Evolutionary conservation across 1,140 invertebrate species (phyloP).

Genomic region (Drosophila parabipectinata): DNA sequence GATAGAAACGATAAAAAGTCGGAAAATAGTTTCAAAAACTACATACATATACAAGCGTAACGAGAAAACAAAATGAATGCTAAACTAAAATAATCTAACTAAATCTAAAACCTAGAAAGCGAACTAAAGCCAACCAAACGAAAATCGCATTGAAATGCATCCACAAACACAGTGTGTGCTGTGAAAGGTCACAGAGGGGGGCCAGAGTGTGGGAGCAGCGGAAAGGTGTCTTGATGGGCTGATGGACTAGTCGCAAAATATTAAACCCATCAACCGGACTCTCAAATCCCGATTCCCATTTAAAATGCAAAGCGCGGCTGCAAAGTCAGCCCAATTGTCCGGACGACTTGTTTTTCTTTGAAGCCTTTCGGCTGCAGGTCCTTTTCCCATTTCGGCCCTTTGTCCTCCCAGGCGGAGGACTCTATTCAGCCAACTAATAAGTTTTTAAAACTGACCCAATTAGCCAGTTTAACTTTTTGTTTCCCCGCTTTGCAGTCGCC

Average conservation of each 20-base stretch:
- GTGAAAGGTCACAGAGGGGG: conserved; percentile 7
- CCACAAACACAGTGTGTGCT: conserved; percentile 10
- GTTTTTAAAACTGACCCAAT: conserved; percentile 71
- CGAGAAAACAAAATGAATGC: conserved; percentile 34
- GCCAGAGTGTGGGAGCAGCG: not conserved
- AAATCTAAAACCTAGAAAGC: conserved; percentile 31
- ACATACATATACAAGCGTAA: conserved; percentile 55
- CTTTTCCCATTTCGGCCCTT: conserved; percentile 25
- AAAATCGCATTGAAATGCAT: conserved; percentile 60
- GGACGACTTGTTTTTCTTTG: conserved; percentile 7
- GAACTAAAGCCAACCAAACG: conserved; percentile 40
- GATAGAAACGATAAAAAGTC: conserved; percentile 75
- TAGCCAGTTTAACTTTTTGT: conserved; percentile 56
- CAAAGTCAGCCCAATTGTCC: not conserved
- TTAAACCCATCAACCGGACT: conserved; percentile 29
- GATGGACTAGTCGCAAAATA: conserved; percentile 17
- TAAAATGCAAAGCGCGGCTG: conserved; percentile 12
- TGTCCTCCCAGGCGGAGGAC: conserved; percentile 21
- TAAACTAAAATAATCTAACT: conserved; percentile 59
- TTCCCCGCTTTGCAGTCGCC: conserved; percentile 24
- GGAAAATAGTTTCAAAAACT: conserved; percentile 79
- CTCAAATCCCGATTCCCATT: not conserved
- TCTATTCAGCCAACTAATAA: conserved; percentile 61
- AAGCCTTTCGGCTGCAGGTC: conserved; percentile 15
- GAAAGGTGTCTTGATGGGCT: conserved; percentile 22